Evolutionary conservation across 53 echinoderm and acorn worm genomes (phyloP), one percentile per base, ranked within the genome.

Genomic region (Hippasteria phrygiana): DNA sequence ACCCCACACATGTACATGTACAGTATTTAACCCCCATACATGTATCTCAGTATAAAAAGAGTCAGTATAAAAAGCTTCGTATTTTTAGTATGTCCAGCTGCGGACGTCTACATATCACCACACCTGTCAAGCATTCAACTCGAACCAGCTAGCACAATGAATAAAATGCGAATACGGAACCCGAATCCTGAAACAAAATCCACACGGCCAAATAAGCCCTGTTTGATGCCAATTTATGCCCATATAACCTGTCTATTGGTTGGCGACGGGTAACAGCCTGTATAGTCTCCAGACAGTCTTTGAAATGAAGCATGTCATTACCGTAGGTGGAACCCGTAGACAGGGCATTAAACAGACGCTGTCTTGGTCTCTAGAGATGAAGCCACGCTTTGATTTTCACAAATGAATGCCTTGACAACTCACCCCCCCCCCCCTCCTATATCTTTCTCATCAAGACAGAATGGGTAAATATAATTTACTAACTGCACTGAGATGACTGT

Each of bases 251-350:
- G 24, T 46, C 33, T 16, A 50, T 50, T 43, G 76, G 76, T 4
- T 76, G 17, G 5, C 24, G 5, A 50, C 1, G 34, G 51, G 50
- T 7, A 27, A 48, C 31, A 31, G 20, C 6, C 18, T 28, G 29
- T 76, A 50, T 76, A 14, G 76, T 51, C 76, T 48, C 50, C 20
- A 28, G 76, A 76, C 51, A 31, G 33, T 76, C 76, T 33, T 0
- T 54, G 76, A 50, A 53, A 31, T 43, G 43, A 34, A 53, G 76
- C 34, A 32, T 54, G 76, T 51, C 51, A 76, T 76, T 50, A 51
- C 34, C 34, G n/a, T n/a, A n/a, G n/a, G n/a, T 50, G 34, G 2
- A 22, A 34, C 51, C 33, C 29, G 34, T 76, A 18, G 35, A 76
- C 27, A 76, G 28, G 50, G 76, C 50, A 50, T 51, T 76, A 51